Base-by-base conservation (phyloP, 1,140 invertebrate species). In the Chionoecetes opilio region DNA sequence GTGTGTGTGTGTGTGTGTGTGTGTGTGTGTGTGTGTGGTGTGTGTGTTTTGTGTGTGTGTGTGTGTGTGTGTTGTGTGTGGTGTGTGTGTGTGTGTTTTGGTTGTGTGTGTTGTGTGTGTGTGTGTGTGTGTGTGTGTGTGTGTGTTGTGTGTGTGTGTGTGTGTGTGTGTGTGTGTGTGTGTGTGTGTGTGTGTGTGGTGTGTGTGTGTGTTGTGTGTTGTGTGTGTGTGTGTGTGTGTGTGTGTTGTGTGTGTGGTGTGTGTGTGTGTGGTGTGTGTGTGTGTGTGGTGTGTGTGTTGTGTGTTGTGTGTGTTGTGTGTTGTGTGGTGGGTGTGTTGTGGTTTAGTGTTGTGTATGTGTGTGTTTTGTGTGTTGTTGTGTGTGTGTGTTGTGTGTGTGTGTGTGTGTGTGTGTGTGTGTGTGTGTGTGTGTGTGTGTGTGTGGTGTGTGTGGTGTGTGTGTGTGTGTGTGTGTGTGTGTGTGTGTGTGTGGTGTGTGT, bases 1-100 rank as follows among this genome's bases (percentile, higher is more conserved):
- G 35, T 88, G 21, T 88, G 34, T 88, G 34, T 88, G 34, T 88
- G 34, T 88, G 34, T 88, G 34, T 88, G 34, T 88, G 34, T 88
- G 34, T 88, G 34, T 88, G 34, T 88, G 34, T 88, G 34, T 88
- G 34, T 38, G 34, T 38, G 34, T 38, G n/a, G 32, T 88, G 32
- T 88, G 32, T 89, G 17, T 90, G 3, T 53, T 32, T 32, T 11
- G n/a, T n/a, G 29, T 88, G 37, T 41, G n/a, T 38, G 32, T 88
- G 32, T 88, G 32, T 89, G 17, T 90, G 3, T 53, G n/a, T 32
- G 31, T 32, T 11, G n/a, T n/a, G 29, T 88, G 37, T 41, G n/a
- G 26, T 75, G 63, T 38, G 32, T 88, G 32, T 88, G 32, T 89
- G 17, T 90, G 3, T 53, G n/a, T 32, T 31, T 32, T 11, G n/a